Percentiles rank a stretch among this genome's conserved stretches.
These are phyloP conservation scores for Kradibia gibbosae DNA, from an alignment of 1,140 invertebrate species.

Conservation along the genomic window DNA sequence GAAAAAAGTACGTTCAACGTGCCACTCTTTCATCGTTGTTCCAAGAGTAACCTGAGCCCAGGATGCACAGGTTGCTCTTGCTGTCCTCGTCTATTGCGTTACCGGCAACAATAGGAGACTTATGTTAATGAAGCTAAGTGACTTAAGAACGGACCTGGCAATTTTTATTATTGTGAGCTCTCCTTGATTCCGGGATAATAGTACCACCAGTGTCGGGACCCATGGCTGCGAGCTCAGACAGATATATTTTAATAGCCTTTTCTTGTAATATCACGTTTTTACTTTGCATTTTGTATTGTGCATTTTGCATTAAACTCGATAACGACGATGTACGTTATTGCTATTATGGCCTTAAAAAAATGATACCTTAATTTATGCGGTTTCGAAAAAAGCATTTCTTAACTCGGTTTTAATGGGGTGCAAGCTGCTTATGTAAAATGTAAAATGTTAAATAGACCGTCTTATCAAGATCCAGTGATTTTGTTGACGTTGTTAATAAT, in stretches of 20 bases:
- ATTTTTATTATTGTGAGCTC: neutral
- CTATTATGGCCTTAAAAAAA: too few species aligned
- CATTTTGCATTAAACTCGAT: neutral
- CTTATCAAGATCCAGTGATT: neutral
- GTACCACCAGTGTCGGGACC: neutral
- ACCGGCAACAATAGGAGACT: constrained; percentile 2
- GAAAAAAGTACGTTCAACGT: neutral
- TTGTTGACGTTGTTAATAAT: neutral
- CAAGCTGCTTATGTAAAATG: neutral
- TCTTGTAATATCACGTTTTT: neutral
- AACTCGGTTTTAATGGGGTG: neutral
- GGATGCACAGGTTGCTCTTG: neutral
- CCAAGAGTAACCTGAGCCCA: neutral
- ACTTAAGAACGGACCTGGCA: neutral
- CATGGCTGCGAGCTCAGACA: neutral
- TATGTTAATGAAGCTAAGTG: neutral
- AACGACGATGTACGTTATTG: too few species aligned
- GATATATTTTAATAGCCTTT: neutral
- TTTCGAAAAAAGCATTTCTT: neutral
- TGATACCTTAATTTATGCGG: neutral
- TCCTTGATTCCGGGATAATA: neutral
- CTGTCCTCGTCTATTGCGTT: constrained; percentile 14
- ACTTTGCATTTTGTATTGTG: neutral
- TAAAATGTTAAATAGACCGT: neutral
- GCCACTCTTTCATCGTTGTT: neutral